Base-by-base conservation (phyloP, 1,140 invertebrate species). In the Plectrocnemia conspersa region DNA sequence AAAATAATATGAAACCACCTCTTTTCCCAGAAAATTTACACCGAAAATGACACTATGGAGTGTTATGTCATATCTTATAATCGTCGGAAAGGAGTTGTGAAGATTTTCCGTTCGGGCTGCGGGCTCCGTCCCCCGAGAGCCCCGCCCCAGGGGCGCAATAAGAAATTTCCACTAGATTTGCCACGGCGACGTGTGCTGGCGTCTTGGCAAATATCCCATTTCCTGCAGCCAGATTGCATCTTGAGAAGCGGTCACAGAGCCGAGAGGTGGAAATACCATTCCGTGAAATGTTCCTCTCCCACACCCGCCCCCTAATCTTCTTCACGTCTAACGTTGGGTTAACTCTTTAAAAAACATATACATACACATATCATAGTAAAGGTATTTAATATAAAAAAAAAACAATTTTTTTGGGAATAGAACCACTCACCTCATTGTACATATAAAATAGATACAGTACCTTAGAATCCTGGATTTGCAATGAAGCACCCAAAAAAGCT, bases 121-220 rank as follows among this genome's bases (percentile, higher is more conserved):
- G 9, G 41, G 18, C 9, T 44, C 41, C 19, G 13, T 22, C 22
- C 18, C 41, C 13, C 15, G 41, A 18, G 22, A 13, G 16, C 9
- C 15, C 7, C 15, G 7, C 29, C 46, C 27, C 42, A 22, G 27
- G 19, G 40, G 27, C 38, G 21, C 52, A 61, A 61, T 61, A 58
- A 61, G 59, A 61, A 61, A 61, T 61, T 61, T 61, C 59, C 59
- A 61, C 45, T 61, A 61, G 55, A 61, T 61, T 61, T 61, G 59
- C 55, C 52, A 11, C 54, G 47, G 7, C 59, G 55, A 61, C 59
- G 59, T 61, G 59, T 61, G 59, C 55, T 55, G 48, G 59, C 59
- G 59, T 57, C 59, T 61, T 54, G 59, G 59, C 55, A 61, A 61
- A 61, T 61, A 61, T 57, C 59, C 59, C 59, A 61, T 61, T 61